phyloP scores from a whole-genome alignment of 2,113 vertebrate genomes.

The Globicephala melas region DNA sequence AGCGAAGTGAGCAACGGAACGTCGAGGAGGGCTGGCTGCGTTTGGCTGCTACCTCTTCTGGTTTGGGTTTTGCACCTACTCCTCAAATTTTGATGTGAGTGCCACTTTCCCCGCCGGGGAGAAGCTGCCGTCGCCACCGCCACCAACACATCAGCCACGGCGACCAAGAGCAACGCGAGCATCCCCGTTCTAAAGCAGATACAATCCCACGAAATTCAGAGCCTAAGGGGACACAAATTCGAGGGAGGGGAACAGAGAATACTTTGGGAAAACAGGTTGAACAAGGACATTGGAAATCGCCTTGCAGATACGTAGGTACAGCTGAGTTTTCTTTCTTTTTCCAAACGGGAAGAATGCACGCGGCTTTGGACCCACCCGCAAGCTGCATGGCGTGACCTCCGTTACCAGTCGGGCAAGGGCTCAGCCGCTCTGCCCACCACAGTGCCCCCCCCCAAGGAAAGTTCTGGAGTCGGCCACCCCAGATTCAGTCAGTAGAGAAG shows the following conservation, averaged over 20 bases:
- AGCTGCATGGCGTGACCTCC: neutral
- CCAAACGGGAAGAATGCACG: neutral
- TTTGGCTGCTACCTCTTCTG: slow-evolving; percentile 86
- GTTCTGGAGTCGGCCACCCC: slow-evolving; percentile 24
- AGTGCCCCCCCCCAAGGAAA: neutral
- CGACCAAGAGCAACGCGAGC: slow-evolving; percentile 57
- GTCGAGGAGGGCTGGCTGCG: slow-evolving; percentile 78
- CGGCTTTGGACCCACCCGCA: slow-evolving; percentile 42
- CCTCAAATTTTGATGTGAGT: slow-evolving; percentile 88
- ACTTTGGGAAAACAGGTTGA: slow-evolving; percentile 51
- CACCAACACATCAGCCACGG: slow-evolving; percentile 29
- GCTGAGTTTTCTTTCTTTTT: slow-evolving; percentile 74
- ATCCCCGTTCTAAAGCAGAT: slow-evolving; percentile 72
- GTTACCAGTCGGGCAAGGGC: slow-evolving; percentile 26
- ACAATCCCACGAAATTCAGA: slow-evolving; percentile 72
- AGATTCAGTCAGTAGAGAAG: slow-evolving; percentile 3
- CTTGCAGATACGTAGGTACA: slow-evolving; percentile 74
- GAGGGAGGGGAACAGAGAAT: slow-evolving; percentile 75
- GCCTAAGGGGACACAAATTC: slow-evolving; percentile 78
- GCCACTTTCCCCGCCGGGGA: slow-evolving; percentile 49
- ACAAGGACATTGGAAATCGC: slow-evolving; percentile 72
- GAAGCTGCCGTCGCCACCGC: slow-evolving; percentile 58
- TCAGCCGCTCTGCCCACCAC: neutral
- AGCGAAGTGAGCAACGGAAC: slow-evolving; percentile 92
- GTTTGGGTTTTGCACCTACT: slow-evolving; percentile 86